These are phyloP conservation scores for Drosophila ohnishii DNA, from an alignment of 1,140 invertebrate species.

Conservation along the genomic window DNA sequence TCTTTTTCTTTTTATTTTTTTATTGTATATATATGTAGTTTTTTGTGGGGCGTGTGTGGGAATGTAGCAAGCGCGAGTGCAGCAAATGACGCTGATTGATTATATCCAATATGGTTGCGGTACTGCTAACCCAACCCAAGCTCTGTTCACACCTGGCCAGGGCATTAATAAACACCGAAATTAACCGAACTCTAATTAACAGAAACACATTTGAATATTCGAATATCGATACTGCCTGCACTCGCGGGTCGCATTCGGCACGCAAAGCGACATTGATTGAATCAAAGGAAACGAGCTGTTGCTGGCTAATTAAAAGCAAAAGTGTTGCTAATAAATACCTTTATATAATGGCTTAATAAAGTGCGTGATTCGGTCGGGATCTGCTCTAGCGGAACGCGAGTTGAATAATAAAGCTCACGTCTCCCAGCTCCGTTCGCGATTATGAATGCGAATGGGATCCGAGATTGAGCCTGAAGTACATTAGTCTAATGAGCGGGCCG, in stretches of 20 bases:
- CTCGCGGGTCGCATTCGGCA: slow-evolving; percentile 54
- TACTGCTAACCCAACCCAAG: slow-evolving; percentile 20
- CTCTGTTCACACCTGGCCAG: slow-evolving; percentile 74
- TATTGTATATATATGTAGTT: slow-evolving; percentile 11
- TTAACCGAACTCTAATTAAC: slow-evolving; percentile 77
- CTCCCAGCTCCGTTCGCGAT: slow-evolving; percentile 48
- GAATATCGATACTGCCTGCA: slow-evolving; percentile 24
- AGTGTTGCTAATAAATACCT: slow-evolving; percentile 67
- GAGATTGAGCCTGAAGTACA: slow-evolving; percentile 36
- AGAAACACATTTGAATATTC: slow-evolving; percentile 46
- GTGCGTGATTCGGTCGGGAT: slow-evolving; percentile 63
- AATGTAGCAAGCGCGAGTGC: slow-evolving; percentile 42
- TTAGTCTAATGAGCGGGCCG: slow-evolving; percentile 68
- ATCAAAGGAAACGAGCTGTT: slow-evolving; percentile 56
- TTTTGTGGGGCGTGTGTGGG: slow-evolving; percentile 63
- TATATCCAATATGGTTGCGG: slow-evolving; percentile 28
- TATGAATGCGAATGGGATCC: slow-evolving; percentile 61
- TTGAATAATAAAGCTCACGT: slow-evolving; percentile 62
- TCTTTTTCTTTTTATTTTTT: slow-evolving; percentile 27
- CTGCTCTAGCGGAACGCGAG: slow-evolving; percentile 60
- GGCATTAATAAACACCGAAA: slow-evolving; percentile 73
- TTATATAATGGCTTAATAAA: slow-evolving; percentile 77
- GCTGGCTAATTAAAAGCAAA: slow-evolving; percentile 70
- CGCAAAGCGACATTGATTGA: slow-evolving; percentile 59
- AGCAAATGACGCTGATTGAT: slow-evolving; percentile 72